phyloP scores from a whole-genome alignment of 2,113 vertebrate species.

The Rhineura floridana region DNA sequence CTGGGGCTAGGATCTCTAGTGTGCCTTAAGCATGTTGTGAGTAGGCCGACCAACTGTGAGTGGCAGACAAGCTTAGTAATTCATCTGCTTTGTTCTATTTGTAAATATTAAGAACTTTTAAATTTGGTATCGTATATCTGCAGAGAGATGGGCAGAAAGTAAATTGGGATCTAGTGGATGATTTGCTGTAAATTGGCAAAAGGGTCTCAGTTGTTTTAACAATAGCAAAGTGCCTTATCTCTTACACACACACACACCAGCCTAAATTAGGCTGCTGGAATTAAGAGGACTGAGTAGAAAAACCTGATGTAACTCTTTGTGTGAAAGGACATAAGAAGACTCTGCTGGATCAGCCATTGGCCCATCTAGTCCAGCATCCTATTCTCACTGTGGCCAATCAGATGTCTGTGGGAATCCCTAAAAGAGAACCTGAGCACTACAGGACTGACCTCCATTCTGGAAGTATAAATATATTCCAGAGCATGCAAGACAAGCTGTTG shows the following conservation, averaged over 20 bases:
- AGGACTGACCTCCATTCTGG: neutral
- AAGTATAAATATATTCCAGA: neutral
- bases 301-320: neutral
- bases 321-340: neutral
- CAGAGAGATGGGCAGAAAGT: neutral
- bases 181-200: neutral
- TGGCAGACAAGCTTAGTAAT: neutral
- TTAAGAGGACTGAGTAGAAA: neutral
- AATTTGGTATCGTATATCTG: neutral
- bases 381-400: no score
- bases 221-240: neutral
- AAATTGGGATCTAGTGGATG: neutral
- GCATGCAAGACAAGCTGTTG: neutral
- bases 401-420: no score
- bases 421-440: no score
- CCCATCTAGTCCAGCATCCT: no score
- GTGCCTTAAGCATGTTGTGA: neutral
- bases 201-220: neutral
- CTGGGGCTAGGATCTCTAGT: neutral
- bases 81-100: neutral
- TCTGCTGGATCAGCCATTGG: no score
- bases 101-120: neutral
- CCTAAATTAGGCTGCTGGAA: neutral
- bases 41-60: neutral
- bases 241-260: no score